Conservation (phyloP, 2,113 vertebrate genomes). For the Neomonachus schauinslandi region DNA sequence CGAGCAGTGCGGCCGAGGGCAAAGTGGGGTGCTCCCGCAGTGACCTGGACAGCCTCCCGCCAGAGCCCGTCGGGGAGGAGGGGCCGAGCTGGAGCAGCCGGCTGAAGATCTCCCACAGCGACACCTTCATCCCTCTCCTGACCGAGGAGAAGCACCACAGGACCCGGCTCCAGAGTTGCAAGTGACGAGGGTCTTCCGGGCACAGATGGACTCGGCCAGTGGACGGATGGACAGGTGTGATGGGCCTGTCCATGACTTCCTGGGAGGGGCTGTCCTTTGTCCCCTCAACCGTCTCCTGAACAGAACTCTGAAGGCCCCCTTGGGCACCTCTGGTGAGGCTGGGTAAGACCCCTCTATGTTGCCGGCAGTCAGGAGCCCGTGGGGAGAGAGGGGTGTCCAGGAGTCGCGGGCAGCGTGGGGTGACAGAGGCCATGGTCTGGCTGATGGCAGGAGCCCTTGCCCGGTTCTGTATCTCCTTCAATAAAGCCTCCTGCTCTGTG, state of each 20-base stretch:
- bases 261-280: conserved; percentile 72
- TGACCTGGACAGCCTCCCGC: conserved; percentile 75
- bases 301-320: conserved; percentile 66
- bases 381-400: not conserved
- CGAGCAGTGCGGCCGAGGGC: conserved; percentile 74
- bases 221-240: not conserved
- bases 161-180: conserved; percentile 88
- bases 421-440: not conserved
- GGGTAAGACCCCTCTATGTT: conserved; percentile 81
- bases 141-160: conserved; percentile 89
- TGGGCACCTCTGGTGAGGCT: conserved; percentile 72
- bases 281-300: not conserved
- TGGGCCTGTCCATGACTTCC: conserved; percentile 46
- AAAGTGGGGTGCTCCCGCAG: conserved; percentile 70
- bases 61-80: conserved; percentile 74
- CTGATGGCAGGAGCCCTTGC: not conserved
- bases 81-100: conserved; percentile 82
- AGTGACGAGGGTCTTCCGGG: conserved; percentile 74
- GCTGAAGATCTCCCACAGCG: conserved; percentile 90
- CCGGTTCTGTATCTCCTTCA: conserved; percentile 81
- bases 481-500: conserved; percentile 76
- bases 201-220: not conserved
- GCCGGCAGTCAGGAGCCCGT: conserved; percentile 41
- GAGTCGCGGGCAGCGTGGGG: not conserved
- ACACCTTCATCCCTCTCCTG: conserved; percentile 91